phyloP scores from a whole-genome alignment of 2,113 vertebrate genomes.

The Camelus dromedarius region DNA sequence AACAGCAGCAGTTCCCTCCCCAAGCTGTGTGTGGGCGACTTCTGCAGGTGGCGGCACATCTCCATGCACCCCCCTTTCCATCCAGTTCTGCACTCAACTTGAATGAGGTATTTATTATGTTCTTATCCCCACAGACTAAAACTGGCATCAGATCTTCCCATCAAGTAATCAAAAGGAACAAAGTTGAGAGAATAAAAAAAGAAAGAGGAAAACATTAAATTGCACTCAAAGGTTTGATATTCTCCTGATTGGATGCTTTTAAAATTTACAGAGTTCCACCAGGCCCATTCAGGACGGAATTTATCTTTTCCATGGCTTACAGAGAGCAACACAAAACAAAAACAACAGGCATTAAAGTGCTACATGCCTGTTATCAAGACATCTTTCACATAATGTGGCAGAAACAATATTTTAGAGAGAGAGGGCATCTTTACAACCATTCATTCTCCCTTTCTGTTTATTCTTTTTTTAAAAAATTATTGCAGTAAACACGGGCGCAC shows the following conservation, averaged over 20 bases:
- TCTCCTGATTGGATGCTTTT: background rate
- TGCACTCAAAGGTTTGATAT: background rate
- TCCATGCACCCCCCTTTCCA: background rate
- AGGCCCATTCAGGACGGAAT: background rate
- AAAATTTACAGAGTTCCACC: background rate
- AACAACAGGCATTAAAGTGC: background rate
- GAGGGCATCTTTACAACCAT: background rate
- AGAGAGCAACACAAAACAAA: slow-evolving; percentile 5
- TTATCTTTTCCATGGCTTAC: background rate
- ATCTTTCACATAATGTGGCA: background rate
- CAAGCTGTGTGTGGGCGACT: background rate
- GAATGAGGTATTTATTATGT: background rate
- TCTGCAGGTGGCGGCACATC: background rate
- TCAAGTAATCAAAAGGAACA: background rate
- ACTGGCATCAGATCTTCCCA: background rate
- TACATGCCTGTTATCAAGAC: background rate
- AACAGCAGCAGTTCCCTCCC: background rate
- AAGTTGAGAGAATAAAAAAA: background rate
- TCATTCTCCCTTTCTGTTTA: background rate
- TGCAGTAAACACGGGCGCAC: background rate
- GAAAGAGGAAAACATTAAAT: background rate
- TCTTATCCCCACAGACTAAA: background rate
- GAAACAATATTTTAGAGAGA: background rate
- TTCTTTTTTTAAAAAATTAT: background rate
- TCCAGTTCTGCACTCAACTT: background rate